A percentile compares a stretch with the other conserved stretches of the same genome.
Evolutionary conservation across 2,113 vertebrate species (phyloP).

Genomic region (Mola mola): DNA sequence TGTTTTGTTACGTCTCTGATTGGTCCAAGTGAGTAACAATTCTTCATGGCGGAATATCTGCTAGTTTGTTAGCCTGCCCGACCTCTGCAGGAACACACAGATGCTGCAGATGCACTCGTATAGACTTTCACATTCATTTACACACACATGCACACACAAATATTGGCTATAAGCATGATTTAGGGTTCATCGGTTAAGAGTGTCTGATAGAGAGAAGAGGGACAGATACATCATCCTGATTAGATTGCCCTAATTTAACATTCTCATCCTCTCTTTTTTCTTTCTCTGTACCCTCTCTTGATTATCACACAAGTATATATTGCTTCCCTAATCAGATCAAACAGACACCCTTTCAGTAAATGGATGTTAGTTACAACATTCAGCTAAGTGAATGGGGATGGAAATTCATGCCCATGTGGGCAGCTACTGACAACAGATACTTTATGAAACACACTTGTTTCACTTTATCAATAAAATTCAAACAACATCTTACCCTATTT

Average conservation of each 20-base stretch:
- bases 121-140: too few relatives aligned
- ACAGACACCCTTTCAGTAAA: too few relatives aligned
- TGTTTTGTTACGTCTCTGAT: constrained; percentile 92
- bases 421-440: too few relatives aligned
- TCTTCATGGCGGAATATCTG: background rate
- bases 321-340: constrained; percentile 40
- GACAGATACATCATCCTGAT: constrained; percentile 37
- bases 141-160: background rate
- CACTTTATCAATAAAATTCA: too few relatives aligned
- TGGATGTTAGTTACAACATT: too few relatives aligned
- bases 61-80: background rate
- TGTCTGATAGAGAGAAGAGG: constrained; percentile 11
- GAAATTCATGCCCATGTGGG: too few relatives aligned
- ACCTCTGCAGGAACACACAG: background rate
- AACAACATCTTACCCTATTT: too few relatives aligned
- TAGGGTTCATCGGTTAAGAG: constrained; percentile 28
- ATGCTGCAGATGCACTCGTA: background rate
- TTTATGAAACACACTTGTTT: too few relatives aligned
- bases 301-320: constrained; percentile 10
- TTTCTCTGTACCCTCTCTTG: background rate
- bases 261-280: background rate
- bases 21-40: constrained; percentile 91
- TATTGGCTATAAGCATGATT: constrained; percentile 4
- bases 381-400: too few relatives aligned
- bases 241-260: constrained; percentile 36